phyloP scores from a whole-genome alignment of 2,797 vertebrate genomes.

The Amblyraja radiata region DNA sequence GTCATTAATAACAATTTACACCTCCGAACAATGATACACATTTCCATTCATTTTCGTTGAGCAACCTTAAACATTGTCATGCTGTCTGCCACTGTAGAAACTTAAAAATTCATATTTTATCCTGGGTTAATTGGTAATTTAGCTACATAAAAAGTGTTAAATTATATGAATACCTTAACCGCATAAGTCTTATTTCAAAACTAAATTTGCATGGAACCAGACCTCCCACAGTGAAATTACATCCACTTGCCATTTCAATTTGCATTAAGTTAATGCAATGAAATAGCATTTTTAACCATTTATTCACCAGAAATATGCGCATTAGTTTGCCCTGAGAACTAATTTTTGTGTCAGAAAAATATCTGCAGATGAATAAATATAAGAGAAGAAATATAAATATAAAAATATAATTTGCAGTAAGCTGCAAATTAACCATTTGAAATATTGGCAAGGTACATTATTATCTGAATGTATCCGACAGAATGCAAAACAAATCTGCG shows the following conservation, averaged over 20 bases:
- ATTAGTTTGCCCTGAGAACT: neutral
- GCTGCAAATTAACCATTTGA: neutral
- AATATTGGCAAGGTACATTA: neutral
- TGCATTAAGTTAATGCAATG: neutral
- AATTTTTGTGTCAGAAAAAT: neutral
- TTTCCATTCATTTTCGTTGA: neutral
- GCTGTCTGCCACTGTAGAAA: neutral
- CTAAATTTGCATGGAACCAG: neutral
- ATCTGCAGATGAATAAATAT: neutral
- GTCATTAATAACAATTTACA: neutral
- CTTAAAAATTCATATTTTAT: neutral
- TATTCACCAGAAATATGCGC: neutral
- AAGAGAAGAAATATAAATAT: too few relatives aligned
- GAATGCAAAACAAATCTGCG: neutral
- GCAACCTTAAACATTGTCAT: neutral
- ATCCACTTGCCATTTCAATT: neutral
- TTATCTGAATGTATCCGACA: neutral
- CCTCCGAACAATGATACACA: neutral
- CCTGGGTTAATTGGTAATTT: neutral
- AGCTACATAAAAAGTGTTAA: neutral
- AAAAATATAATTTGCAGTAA: neutral
- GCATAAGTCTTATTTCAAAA: neutral
- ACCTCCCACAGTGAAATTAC: neutral
- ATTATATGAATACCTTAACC: neutral
- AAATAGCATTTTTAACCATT: neutral